A percentile compares a stretch with the other conserved stretches of the same genome.
phyloP scores from a whole-genome alignment of 2,113 vertebrate species.

The Pelvicachromis taeniatus region DNA sequence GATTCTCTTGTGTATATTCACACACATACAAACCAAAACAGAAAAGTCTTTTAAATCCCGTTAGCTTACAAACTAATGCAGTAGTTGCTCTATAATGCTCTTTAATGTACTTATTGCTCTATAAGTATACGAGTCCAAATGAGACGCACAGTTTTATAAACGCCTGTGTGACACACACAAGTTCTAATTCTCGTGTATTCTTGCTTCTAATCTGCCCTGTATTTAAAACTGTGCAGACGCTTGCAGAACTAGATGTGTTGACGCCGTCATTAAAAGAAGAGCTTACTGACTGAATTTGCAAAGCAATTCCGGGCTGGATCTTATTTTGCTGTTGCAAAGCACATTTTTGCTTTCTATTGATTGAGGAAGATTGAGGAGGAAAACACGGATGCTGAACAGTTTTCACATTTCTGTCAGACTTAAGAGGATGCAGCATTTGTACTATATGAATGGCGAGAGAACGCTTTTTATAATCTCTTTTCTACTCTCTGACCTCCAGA shows the following conservation, averaged over 20 bases:
- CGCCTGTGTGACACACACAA: not conserved
- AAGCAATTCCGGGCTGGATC: not conserved
- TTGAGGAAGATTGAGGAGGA: slow-evolving; percentile 18
- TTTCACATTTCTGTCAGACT: not conserved
- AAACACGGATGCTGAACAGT: not conserved
- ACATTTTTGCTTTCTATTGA: slow-evolving; percentile 46
- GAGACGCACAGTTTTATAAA: not conserved
- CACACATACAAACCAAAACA: not conserved
- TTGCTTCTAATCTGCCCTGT: not conserved
- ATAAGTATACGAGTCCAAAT: not conserved
- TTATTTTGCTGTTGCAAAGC: slow-evolving; percentile 30
- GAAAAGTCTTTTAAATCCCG: not conserved
- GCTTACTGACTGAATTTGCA: slow-evolving; percentile 25
- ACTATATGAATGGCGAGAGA: slow-evolving; percentile 7
- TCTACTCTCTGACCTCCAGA: slow-evolving; percentile 46
- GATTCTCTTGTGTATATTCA: not conserved
- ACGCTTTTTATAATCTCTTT: slow-evolving; percentile 19
- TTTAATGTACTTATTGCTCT: not conserved
- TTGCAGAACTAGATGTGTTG: slow-evolving; percentile 13
- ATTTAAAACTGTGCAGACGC: not conserved
- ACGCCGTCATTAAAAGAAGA: slow-evolving; percentile 18
- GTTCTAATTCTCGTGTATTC: not conserved
- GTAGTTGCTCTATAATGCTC: not conserved
- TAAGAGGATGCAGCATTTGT: not conserved
- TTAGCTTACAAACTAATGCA: slow-evolving; percentile 25